These are phyloP conservation scores for Chalcis sispes DNA, from an alignment of 2,888 invertebrate genomes.

Conservation along the genomic window DNA sequence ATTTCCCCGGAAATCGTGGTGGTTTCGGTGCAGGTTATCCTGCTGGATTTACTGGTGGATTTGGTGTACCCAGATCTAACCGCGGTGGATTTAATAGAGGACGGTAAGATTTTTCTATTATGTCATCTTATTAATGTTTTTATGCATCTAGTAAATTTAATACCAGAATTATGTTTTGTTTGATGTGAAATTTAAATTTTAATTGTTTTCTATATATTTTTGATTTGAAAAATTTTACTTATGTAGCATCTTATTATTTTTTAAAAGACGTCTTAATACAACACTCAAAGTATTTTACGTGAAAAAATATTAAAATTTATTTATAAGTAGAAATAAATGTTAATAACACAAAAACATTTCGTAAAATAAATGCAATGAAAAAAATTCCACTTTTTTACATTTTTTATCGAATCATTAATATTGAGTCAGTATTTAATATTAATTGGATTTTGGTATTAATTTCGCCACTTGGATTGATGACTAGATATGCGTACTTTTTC, in stretches of 20 bases:
- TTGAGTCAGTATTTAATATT: too few relatives aligned
- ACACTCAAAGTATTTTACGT: too few relatives aligned
- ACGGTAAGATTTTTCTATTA: constrained; percentile 69
- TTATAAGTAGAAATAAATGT: too few relatives aligned
- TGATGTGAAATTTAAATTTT: too few relatives aligned
- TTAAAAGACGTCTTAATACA: too few relatives aligned
- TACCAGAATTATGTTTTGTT: neutral
- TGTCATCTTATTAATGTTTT: constrained; percentile 14
- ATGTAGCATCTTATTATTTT: too few relatives aligned
- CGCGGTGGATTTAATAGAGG: constrained; percentile 77
- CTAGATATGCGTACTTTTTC: neutral
- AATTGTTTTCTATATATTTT: neutral
- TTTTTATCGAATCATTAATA: too few relatives aligned
- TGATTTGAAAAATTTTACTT: neutral
- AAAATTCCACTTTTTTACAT: too few relatives aligned
- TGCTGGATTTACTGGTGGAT: constrained; percentile 68
- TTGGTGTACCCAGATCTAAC: constrained; percentile 75
- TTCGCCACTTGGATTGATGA: constrained; percentile 1
- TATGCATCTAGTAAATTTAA: neutral
- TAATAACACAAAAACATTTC: too few relatives aligned
- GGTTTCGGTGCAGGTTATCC: constrained; percentile 67
- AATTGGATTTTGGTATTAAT: too few relatives aligned
- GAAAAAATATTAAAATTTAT: too few relatives aligned
- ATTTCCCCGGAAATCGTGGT: constrained; percentile 68
- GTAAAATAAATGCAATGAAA: too few relatives aligned